Conservation (phyloP, 1,140 invertebrate genomes). For the Phortica variegata region DNA sequence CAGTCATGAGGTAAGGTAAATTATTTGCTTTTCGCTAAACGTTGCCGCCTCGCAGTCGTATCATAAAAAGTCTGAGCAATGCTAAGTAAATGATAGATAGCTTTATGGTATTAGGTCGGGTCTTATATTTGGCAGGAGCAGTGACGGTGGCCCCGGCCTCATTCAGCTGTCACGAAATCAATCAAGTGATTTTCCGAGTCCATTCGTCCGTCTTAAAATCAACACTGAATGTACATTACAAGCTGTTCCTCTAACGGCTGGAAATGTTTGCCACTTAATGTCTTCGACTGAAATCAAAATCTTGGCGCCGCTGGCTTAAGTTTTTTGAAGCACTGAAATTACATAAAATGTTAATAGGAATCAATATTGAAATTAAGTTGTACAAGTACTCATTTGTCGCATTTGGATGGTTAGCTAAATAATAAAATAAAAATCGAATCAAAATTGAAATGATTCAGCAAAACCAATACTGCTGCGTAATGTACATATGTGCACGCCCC, state of each 20-base stretch:
- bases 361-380: background rate
- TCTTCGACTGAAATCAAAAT: background rate
- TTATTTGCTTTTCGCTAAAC: background rate
- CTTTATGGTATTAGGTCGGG: slow-evolving; percentile 6
- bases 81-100: slow-evolving; percentile 37
- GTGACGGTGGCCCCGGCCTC: slow-evolving; percentile 6
- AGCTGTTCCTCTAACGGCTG: slow-evolving; percentile 7
- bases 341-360: too few species aligned
- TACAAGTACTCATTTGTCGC: background rate
- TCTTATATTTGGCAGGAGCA: background rate
- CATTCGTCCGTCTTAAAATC: slow-evolving; percentile 25
- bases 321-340: slow-evolving; percentile 13
- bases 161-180: slow-evolving; percentile 29
- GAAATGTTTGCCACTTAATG: background rate
- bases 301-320: slow-evolving; percentile 36
- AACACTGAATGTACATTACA: slow-evolving; percentile 10
- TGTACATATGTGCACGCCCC: background rate
- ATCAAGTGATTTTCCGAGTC: slow-evolving; percentile 31
- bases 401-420: too few species aligned
- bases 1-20: slow-evolving; percentile 21
- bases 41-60: slow-evolving; percentile 11
- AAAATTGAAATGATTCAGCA: slow-evolving; percentile 35
- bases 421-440: too few species aligned
- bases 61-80: slow-evolving; percentile 17
- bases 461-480: slow-evolving; percentile 26